Base-by-base conservation (phyloP, 1,140 invertebrate genomes). In the Lordiphosa stackelbergi region DNA sequence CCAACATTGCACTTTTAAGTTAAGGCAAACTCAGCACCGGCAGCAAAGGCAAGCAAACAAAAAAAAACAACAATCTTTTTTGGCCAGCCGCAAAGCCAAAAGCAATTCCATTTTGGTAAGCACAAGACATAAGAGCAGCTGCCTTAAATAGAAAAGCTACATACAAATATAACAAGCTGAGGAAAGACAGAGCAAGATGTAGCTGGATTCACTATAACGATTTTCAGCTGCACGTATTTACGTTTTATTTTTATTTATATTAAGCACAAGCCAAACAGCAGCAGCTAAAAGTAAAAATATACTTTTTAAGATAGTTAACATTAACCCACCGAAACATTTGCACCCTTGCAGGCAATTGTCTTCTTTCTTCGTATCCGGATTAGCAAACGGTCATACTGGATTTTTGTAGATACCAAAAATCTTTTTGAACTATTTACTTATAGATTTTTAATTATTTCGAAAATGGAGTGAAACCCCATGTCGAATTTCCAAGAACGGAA, bases 1-100 rank as follows among this genome's bases (percentile, higher is more conserved):
- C 64, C 69, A 68, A 69, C 64, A 69, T 68, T 69, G 66, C 66
- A 69, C 56, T 69, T 61, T 69, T 54, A 48, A 66, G 66, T 69
- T 69, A 69, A 69, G n/a, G 65, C 56, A 69, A 59, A 37, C 53
- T 64, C 54, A 5, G 22, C 22, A 24, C 22, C 22, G 5, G 22
- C 4, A 5, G 22, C 40, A 69, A 69, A 55, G 43, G 56, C 49
- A 36, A 34, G 64, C 56, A 55, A 49, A 55, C 22, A 24, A 24
- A 24, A 24, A 24, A 55, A 19, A 45, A 45, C 28, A 28, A 6
- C 24, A 1, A 31, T 53, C 24, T 40, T 40, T 59, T 66, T 69
- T 38, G 65, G 57, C 49, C 28, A 62, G 53, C 51, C 57, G 36
- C 66, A 69, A 61, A 53, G 37, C 56, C 49, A 61, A 75, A 66